These are phyloP conservation scores for Pharmacophagus antenor DNA, from an alignment of 2,888 invertebrate species.

Conservation along the genomic window DNA sequence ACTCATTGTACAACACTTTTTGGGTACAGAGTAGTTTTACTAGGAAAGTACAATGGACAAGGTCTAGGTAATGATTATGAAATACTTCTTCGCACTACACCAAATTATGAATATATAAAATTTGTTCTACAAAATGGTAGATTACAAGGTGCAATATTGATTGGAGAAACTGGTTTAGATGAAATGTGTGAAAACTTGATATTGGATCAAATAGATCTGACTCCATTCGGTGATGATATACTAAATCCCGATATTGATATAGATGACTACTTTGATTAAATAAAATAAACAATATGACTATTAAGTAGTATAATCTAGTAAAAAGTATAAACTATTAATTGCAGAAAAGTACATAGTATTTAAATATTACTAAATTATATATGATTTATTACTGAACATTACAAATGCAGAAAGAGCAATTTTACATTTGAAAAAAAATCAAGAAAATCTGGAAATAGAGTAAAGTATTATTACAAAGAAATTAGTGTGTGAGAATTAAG, in stretches of 20 bases:
- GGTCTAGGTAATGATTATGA: constrained; percentile 90
- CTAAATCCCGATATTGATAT: constrained; percentile 97
- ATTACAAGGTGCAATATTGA: constrained; percentile 95
- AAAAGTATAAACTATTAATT: no score
- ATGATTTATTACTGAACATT: no score
- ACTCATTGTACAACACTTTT: constrained; percentile 97
- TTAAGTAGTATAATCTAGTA: neutral
- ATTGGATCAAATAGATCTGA: constrained; percentile 94
- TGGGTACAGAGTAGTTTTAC: constrained; percentile 93
- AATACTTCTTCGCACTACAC: constrained; percentile 90
- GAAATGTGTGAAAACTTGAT: constrained; percentile 99
- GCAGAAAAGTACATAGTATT: no score
- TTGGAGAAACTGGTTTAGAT: constrained; percentile 98
- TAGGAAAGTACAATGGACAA: constrained; percentile 97
- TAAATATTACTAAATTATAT: no score
- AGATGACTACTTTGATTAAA: constrained; percentile 98
- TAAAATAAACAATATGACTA: neutral
- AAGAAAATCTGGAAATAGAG: no score
- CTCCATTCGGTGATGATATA: constrained; percentile 93
- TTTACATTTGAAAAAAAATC: no score
- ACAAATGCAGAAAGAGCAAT: no score
- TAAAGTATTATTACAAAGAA: no score
- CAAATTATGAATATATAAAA: constrained; percentile 91
- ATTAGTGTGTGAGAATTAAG: no score
- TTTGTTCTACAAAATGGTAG: constrained; percentile 90